Conservation (phyloP, 2,888 invertebrate genomes). For the Entomobrya multifasciata region DNA sequence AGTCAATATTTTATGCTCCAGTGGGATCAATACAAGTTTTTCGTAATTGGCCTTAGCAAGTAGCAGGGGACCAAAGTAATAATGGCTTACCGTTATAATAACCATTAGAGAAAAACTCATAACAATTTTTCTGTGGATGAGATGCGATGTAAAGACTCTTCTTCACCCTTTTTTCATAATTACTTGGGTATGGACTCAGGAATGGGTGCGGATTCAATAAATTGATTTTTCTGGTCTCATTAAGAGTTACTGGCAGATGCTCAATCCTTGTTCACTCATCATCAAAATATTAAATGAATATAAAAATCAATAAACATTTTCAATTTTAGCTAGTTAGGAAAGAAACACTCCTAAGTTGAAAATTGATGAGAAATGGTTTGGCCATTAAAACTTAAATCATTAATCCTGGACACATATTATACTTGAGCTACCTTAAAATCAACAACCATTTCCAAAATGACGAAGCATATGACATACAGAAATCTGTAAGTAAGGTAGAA, state of each 20-base stretch:
- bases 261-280: too few species aligned
- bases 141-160: too few species aligned
- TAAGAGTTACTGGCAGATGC: slow-evolving; percentile 62
- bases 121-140: background rate
- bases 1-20: slow-evolving; percentile 65
- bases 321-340: too few species aligned
- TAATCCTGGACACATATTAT: too few species aligned
- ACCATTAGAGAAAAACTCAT: slow-evolving; percentile 8
- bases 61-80: slow-evolving; percentile 11
- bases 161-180: slow-evolving; percentile 36
- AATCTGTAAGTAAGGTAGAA: too few species aligned
- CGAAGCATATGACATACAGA: too few species aligned
- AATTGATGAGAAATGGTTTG: too few species aligned
- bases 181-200: slow-evolving; percentile 6
- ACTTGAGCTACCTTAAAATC: slow-evolving; percentile 56
- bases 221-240: slow-evolving; percentile 67
- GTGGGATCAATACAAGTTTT: slow-evolving; percentile 60
- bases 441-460: slow-evolving; percentile 68
- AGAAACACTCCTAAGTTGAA: too few species aligned
- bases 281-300: too few species aligned
- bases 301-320: too few species aligned
- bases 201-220: slow-evolving; percentile 67
- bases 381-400: too few species aligned
- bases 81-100: slow-evolving; percentile 52
- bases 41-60: slow-evolving; percentile 68